Base-by-base conservation (phyloP, 2,888 invertebrate genomes). In the Nesidiocoris tenuis region DNA sequence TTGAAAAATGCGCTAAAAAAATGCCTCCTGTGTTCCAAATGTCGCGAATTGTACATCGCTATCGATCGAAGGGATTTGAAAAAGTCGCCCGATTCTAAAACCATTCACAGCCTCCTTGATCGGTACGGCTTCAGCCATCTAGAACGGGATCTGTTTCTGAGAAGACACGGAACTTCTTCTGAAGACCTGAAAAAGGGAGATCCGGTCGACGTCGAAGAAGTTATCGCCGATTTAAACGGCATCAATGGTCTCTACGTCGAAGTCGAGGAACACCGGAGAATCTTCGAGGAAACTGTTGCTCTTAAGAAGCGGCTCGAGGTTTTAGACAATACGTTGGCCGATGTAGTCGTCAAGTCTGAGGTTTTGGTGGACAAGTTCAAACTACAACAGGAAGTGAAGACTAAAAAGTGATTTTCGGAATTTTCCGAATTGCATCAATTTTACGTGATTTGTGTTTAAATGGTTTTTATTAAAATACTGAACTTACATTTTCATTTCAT, bases 261-360 rank as follows among this genome's bases (percentile, higher is more conserved):
- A 74, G 65, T 65, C 2, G 74, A 74, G 22, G 74, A 74, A 22
- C 74, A 74, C 25, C 56, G 19, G 2, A 66, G 18, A n/a, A 56
- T 74, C 0, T 56, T 74, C 64, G 74, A 74, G 7, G 64, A 65
- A 17, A 56, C 65, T 3, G 74, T 65, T 25, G 55, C 24, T 55
- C 56, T 74, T 2, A 74, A 74, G 21, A 74, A 74, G 23, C 22
- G 65, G n/a, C 18, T 74, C 23, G 74, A 74, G 56, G 61, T 74
- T 7, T 25, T 74, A 21, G 74, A 74, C 25, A 54, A 74, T 21
- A 24, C 74, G 1, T 25, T 74, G 2, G 54, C 74, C 3, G 74
- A 74, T 21, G 65, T 74, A 57, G 74, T 74, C 2, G 74, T 74
- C 57, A 74, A 74, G 23, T 64, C 65, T 23, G 74, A 74, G 12